These are phyloP conservation scores for Bombylius major DNA, from an alignment of 2,888 invertebrate species.

Conservation along the genomic window DNA sequence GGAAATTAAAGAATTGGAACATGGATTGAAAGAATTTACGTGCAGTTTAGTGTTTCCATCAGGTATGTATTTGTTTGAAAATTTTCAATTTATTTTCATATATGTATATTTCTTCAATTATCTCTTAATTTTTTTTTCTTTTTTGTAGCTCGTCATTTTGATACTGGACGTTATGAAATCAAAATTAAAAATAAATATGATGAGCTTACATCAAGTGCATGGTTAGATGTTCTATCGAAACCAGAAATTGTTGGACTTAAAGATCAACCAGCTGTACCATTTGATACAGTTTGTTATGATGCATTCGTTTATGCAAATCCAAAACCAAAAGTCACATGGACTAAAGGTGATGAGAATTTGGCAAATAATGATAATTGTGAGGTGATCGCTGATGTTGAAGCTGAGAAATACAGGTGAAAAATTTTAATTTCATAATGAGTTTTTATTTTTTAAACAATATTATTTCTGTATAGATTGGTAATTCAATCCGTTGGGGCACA, in stretches of 20 bases:
- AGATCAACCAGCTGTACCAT: conserved; percentile 61
- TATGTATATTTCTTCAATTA: conserved; percentile 11
- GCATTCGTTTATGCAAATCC: conserved; percentile 82
- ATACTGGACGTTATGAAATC: conserved; percentile 72
- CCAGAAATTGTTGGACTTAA: conserved; percentile 68
- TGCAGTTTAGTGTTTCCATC: conserved; percentile 65
- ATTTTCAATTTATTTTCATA: neutral
- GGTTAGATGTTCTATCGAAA: conserved; percentile 62
- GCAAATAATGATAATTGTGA: conserved; percentile 36
- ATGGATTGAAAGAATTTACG: conserved; percentile 69
- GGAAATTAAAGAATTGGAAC: conserved; percentile 53
- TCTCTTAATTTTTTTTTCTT: conserved; percentile 17
- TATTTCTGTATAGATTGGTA: conserved; percentile 41
- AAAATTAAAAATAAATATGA: conserved; percentile 73
- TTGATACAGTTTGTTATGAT: conserved; percentile 64
- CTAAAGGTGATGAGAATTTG: conserved; percentile 32
- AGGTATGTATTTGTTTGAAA: conserved; percentile 38
- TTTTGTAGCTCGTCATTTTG: conserved; percentile 44
- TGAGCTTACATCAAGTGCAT: conserved; percentile 55
- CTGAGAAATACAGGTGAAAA: conserved; percentile 32
- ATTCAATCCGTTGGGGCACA: conserved; percentile 56
- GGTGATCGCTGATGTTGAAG: conserved; percentile 36
- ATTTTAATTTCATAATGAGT: neutral
- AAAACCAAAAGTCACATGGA: conserved; percentile 76
- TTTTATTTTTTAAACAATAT: conserved; percentile 10